Evolutionary conservation across 2,113 vertebrate genomes (phyloP).

Genomic region (Abramis brama): DNA sequence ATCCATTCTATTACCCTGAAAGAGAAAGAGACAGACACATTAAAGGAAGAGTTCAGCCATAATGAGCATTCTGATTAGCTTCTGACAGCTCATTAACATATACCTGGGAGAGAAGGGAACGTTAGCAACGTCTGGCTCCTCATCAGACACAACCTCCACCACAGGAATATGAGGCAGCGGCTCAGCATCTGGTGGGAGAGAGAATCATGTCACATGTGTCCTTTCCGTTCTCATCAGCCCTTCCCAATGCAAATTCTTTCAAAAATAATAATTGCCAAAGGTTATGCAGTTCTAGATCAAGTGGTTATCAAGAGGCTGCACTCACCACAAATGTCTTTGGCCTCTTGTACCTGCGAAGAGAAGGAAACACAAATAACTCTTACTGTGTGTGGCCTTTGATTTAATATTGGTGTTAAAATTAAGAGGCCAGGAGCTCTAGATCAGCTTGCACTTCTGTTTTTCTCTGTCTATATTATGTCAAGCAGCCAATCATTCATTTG

Average conservation of each 20-base stretch:
- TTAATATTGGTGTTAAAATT: background rate
- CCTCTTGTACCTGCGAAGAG: constrained; percentile 58
- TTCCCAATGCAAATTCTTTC: background rate
- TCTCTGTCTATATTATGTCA: background rate
- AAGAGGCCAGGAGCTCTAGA: background rate
- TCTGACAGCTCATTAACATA: background rate
- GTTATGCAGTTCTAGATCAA: background rate
- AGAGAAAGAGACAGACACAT: background rate
- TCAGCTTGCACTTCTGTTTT: background rate
- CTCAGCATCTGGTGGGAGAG: constrained; percentile 54
- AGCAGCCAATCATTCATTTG: background rate
- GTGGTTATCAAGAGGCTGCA: background rate
- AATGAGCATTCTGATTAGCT: background rate
- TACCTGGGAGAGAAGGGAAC: constrained; percentile 65
- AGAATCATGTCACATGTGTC: background rate
- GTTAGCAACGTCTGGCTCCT: constrained; percentile 41
- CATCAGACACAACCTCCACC: constrained; percentile 51
- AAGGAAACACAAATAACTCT: background rate
- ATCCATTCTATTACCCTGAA: constrained; percentile 75
- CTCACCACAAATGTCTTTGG: constrained; percentile 66
- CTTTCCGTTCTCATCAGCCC: background rate
- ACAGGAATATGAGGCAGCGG: constrained; percentile 46
- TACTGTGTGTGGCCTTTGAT: background rate
- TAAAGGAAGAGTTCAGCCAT: background rate
- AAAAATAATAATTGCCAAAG: background rate